Base-by-base conservation (phyloP, 2,888 invertebrate genomes). In the Tipula vernalis region DNA sequence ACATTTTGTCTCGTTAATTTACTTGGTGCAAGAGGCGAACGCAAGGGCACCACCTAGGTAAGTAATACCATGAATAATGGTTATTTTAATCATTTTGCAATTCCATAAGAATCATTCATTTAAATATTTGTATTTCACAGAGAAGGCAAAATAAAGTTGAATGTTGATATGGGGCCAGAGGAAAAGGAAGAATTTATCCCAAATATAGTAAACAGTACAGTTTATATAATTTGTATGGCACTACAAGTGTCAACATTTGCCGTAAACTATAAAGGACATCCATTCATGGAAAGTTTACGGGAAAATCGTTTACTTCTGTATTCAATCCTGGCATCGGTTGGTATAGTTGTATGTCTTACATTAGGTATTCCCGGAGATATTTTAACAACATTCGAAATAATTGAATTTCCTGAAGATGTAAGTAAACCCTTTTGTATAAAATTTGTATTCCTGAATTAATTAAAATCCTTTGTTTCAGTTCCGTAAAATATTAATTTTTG, bases 211-310 rank as follows among this genome's bases (percentile, higher is more conserved):
- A 99, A 99, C 92, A 98, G 98, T 90, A 98, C 99, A 0, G 99
- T 99, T 13, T 99, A 99, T 91, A 97, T 99, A 87, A 98, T 99
- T 89, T 98, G 99, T 0, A 96, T 99, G 95, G 96, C 98, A 15
- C 93, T 99, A 88, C 99, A 99, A 93, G 96, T 99, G 88, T 97
- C 98, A 1, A 99, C 99, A 12, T 99, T 99, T 92, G 99, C 98
- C 87, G 98, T 99, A 87, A 99, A 99, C 92, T 99, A 99, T 91
- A 95, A 98, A 94, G 99, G 99, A 92, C 96, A 98, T 91, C 99
- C 99, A 2, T 99, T 98, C 90, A 99, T 99, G 99, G 99, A 99
- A 91, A 97, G 98, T 90, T 92, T 99, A 86, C 93, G 93, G 85
- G 97, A 98, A 91, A 99, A 99, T 92, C 96, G 96, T 90, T 95